Conservation (phyloP, 2,888 invertebrate genomes). For the Stenodema calcarata region DNA sequence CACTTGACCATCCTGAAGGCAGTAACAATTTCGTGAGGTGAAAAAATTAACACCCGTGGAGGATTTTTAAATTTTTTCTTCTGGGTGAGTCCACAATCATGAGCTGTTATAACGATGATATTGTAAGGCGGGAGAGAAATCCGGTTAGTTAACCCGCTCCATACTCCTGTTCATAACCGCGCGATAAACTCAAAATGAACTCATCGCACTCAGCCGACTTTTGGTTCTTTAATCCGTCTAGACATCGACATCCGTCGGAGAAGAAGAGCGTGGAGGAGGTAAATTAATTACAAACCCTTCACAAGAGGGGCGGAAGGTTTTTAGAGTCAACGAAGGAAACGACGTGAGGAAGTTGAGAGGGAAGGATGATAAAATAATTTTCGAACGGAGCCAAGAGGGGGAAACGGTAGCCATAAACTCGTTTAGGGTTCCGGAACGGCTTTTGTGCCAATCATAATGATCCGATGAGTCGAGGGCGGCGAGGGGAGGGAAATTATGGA, state of each 20-base stretch:
- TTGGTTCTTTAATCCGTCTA: not conserved
- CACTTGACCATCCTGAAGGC: no score
- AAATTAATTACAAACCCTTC: not conserved
- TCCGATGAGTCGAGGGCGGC: not conserved
- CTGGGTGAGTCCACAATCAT: not conserved
- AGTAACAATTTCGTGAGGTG: no score
- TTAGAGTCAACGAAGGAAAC: not conserved
- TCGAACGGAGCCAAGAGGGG: not conserved
- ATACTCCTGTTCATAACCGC: not conserved
- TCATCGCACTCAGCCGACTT: not conserved
- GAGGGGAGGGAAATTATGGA: not conserved
- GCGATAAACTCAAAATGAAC: not conserved
- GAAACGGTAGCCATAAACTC: not conserved
- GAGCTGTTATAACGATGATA: not conserved
- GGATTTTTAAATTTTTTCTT: no score
- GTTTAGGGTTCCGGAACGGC: conserved; percentile 6
- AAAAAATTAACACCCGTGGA: no score
- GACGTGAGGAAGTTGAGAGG: no score
- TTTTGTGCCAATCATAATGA: conserved; percentile 15
- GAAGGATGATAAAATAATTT: not conserved
- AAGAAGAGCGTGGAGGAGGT: not conserved
- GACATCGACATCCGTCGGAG: not conserved
- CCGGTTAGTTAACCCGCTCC: not conserved
- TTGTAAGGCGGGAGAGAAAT: not conserved
- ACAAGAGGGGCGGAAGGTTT: not conserved